Base-by-base conservation (phyloP, 1,140 invertebrate species). In the Sitophilus oryzae region DNA sequence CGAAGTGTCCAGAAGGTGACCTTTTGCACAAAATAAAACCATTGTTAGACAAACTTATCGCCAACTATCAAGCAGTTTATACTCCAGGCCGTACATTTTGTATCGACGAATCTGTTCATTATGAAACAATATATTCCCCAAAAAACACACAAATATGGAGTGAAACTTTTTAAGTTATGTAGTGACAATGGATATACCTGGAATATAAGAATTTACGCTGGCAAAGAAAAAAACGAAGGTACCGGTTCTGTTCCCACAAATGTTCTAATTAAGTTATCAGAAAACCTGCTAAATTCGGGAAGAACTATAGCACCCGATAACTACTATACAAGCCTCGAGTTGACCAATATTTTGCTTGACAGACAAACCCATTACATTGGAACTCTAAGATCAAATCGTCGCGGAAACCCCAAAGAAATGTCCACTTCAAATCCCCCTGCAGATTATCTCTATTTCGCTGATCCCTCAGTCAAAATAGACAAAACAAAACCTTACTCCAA, bases 121-220 rank as follows among this genome's bases (percentile, higher is more conserved):
- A 68, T 74, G 38, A 66, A 64, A 36, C 70, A 74, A 50, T 76
- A 75, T 56, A 71, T 72, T 19, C 66, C 68, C 16, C 62, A 61
- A 19, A 74, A 74, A 57, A 59, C 60, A 36, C 59, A 70, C 45
- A 63, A 66, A 49, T 74, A 71, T 61, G 68, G 71, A 8, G 57
- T 73, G 10, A 54, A 56, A 48, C 15, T 48, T 14, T 52, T 40
- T 36, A 52, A 52, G 23, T 36, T 58, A 62, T 62, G 58, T 41
- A 19, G 25, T 40, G 48, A 55, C 16, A 51, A 46, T 34, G 54
- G 55, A 0, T 58, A 45, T 54, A 58, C 59, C 2, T 60, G 30
- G 25, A 63, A 58, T 51, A 41, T 67, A 30, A 18, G 54, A 64
- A 52, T 68, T 46, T 67, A 66, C 38, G 19, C 56, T 11, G 62